Evolutionary conservation across 2,888 invertebrate genomes (phyloP).

Genomic region (Drosophila falleni): DNA sequence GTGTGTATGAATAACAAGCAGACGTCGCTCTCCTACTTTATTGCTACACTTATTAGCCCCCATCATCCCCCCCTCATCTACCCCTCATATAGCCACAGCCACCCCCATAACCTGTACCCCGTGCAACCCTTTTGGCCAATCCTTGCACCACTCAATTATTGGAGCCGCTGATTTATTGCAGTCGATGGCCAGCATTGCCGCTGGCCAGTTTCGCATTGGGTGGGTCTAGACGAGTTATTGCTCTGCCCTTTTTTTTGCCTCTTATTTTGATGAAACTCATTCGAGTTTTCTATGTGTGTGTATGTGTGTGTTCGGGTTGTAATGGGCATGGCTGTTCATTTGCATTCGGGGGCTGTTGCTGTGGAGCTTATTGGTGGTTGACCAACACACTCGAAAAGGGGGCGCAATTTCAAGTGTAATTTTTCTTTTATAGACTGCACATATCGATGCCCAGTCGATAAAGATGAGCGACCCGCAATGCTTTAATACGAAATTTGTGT

Average conservation of each 20-base stretch:
- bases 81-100: constrained; percentile 1
- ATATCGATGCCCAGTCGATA: constrained; percentile 54
- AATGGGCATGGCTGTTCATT: constrained; percentile 65
- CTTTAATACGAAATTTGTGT: constrained; percentile 20
- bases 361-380: constrained; percentile 57
- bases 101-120: constrained; percentile 6
- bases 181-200: constrained; percentile 44
- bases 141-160: constrained; percentile 73
- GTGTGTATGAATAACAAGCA: constrained; percentile 22
- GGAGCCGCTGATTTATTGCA: constrained; percentile 76
- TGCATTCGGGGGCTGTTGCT: constrained; percentile 57
- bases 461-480: neutral
- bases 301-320: constrained; percentile 10
- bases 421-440: constrained; percentile 35
- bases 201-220: constrained; percentile 46
- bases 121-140: constrained; percentile 46
- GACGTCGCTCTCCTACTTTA: constrained; percentile 61
- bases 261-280: constrained; percentile 23
- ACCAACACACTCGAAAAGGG: constrained; percentile 44
- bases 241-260: constrained; percentile 39
- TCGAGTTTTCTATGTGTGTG: constrained; percentile 26
- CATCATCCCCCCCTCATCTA: neutral
- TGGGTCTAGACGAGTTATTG: constrained; percentile 70
- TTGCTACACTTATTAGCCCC: constrained; percentile 68
- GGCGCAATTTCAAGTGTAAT: constrained; percentile 67